These are phyloP conservation scores for Pocota personata DNA, from an alignment of 2,888 invertebrate species.

Conservation along the genomic window DNA sequence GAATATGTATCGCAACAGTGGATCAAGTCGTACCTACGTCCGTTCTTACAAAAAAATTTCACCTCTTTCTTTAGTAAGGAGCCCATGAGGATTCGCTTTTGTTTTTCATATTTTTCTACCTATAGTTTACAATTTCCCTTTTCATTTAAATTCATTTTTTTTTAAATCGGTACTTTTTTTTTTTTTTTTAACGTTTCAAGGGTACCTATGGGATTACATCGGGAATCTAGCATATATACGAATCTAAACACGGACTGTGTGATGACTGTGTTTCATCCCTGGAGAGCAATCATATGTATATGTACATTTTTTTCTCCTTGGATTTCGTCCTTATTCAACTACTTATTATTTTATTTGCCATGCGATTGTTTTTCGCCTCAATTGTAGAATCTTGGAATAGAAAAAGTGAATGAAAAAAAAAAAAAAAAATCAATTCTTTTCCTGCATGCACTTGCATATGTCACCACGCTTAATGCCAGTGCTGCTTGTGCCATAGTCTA, in stretches of 20 bases:
- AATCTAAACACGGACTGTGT: slow-evolving; percentile 42
- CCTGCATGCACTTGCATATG: slow-evolving; percentile 72
- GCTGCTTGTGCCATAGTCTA: slow-evolving; percentile 8
- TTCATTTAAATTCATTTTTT: not conserved
- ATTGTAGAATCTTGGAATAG: slow-evolving; percentile 60
- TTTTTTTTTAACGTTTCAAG: slow-evolving; percentile 50
- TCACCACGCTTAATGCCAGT: slow-evolving; percentile 60
- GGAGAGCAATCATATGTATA: slow-evolving; percentile 56
- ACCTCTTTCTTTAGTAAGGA: not conserved
- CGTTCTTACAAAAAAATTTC: too few species aligned
- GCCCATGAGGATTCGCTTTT: not conserved
- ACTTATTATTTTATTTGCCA: slow-evolving; percentile 68
- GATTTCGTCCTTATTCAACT: slow-evolving; percentile 22
- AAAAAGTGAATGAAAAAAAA: slow-evolving; percentile 3
- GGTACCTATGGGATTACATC: slow-evolving; percentile 53
- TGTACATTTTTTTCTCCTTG: slow-evolving; percentile 13
- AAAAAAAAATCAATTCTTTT: slow-evolving; percentile 54
- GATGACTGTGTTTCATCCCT: slow-evolving; percentile 50
- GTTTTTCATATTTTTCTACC: not conserved
- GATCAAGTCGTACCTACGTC: too few species aligned
- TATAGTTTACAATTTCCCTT: not conserved
- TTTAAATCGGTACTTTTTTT: slow-evolving; percentile 26
- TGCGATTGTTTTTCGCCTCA: slow-evolving; percentile 69
- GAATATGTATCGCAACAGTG: too few species aligned
- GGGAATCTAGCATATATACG: slow-evolving; percentile 26